Conservation (phyloP, 2,797 vertebrate genomes). For the Enteromius treurensis region DNA sequence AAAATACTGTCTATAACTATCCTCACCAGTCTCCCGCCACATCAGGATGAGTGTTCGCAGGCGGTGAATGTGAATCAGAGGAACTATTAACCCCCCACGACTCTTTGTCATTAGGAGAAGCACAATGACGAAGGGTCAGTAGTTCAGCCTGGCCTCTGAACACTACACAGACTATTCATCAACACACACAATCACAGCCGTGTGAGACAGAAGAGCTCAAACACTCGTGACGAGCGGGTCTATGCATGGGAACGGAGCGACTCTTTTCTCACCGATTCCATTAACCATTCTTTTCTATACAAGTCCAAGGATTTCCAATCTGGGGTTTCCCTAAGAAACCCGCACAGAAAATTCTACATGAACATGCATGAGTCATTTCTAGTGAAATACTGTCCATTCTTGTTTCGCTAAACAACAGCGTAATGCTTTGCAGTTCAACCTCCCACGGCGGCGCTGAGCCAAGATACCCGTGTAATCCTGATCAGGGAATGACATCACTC, state of each 20-base stretch:
- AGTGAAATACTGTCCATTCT: constrained; percentile 51
- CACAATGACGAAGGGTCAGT: constrained; percentile 76
- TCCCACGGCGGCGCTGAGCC: constrained; percentile 38
- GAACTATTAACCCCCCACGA: constrained; percentile 49
- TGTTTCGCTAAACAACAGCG: constrained; percentile 66
- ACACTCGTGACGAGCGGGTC: constrained; percentile 12
- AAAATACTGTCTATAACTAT: too few species aligned
- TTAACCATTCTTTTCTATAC: not conserved
- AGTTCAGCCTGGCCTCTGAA: constrained; percentile 73
- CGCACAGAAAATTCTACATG: not conserved
- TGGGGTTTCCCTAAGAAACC: not conserved
- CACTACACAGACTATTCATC: constrained; percentile 70
- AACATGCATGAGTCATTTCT: not conserved
- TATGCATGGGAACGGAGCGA: not conserved
- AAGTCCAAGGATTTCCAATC: not conserved
- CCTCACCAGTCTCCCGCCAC: not conserved
- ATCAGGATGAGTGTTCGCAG: not conserved
- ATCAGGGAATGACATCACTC: constrained; percentile 64
- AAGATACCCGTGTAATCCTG: constrained; percentile 33
- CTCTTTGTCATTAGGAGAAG: constrained; percentile 66
- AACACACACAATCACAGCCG: constrained; percentile 58
- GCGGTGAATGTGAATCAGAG: constrained; percentile 40
- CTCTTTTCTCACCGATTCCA: constrained; percentile 1
- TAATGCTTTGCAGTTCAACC: constrained; percentile 67
- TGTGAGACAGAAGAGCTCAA: too few species aligned